Evolutionary conservation across 2,888 invertebrate species (phyloP).

Genomic region (Tenodera sinensis): DNA sequence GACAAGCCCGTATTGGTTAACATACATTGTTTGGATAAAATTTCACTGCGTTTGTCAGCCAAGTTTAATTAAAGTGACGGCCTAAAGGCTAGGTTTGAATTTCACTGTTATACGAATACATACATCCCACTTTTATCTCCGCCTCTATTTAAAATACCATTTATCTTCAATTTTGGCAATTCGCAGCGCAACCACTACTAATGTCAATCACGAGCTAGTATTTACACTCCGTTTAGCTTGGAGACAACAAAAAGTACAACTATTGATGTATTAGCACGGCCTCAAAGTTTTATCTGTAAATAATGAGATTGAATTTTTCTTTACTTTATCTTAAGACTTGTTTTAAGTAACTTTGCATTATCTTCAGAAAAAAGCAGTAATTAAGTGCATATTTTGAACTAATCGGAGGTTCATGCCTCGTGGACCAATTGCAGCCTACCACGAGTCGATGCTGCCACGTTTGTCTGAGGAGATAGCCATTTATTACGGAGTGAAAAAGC

Average conservation of each 20-base stretch:
- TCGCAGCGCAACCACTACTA: background rate
- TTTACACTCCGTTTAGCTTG: background rate
- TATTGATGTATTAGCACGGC: background rate
- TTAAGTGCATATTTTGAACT: background rate
- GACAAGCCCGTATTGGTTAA: too few relatives aligned
- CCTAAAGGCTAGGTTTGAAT: too few relatives aligned
- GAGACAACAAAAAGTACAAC: background rate
- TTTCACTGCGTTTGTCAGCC: too few relatives aligned
- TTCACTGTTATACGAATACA: too few relatives aligned
- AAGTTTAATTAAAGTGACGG: too few relatives aligned
- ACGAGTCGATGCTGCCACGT: slow-evolving; percentile 35
- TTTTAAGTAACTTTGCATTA: background rate
- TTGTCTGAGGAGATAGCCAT: background rate
- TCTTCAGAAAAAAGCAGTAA: background rate
- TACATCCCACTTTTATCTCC: too few relatives aligned
- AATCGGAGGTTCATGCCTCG: too few relatives aligned
- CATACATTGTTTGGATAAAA: too few relatives aligned
- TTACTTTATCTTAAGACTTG: background rate
- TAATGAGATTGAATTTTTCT: background rate
- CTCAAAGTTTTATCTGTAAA: background rate
- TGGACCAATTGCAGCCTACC: slow-evolving; percentile 33
- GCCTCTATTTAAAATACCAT: background rate
- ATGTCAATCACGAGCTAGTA: background rate
- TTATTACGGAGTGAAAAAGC: background rate
- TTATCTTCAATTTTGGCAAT: background rate